Percentiles rank a stretch among this genome's conserved stretches.
Conservation (phyloP, 2,888 invertebrate species). For the Volucella inflata region DNA sequence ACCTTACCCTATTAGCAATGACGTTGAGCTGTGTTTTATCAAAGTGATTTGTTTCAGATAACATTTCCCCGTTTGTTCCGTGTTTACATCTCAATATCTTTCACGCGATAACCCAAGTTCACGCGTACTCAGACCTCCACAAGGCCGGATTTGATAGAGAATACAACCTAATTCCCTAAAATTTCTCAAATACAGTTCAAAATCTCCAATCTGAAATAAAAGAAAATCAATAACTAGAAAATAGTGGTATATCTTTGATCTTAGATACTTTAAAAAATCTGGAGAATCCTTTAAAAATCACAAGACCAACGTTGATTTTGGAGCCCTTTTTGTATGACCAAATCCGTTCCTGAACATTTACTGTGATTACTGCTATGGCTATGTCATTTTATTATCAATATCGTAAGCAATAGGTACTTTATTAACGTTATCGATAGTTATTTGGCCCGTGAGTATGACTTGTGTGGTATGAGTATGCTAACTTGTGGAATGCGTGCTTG, state of each 20-base stretch:
- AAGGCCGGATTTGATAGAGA: slow-evolving; percentile 6
- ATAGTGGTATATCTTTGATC: no score
- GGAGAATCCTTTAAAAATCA: no score
- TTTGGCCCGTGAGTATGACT: not conserved
- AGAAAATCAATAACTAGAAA: no score
- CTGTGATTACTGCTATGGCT: not conserved
- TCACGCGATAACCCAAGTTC: slow-evolving; percentile 23
- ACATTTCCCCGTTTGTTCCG: not conserved
- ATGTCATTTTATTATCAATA: slow-evolving; percentile 1
- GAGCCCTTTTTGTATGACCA: no score
- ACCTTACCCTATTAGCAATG: slow-evolving; percentile 10
- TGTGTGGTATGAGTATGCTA: slow-evolving; percentile 22
- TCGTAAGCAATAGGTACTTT: not conserved
- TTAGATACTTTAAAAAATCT: no score
- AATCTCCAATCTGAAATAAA: no score
- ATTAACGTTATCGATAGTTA: slow-evolving; percentile 1
- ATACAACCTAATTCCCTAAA: not conserved
- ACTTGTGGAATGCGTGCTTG: slow-evolving; percentile 7
- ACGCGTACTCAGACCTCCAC: not conserved
- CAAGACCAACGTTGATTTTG: no score
- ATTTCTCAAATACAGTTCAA: not conserved
- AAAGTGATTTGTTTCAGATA: slow-evolving; percentile 6
- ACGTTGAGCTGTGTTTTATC: slow-evolving; percentile 26
- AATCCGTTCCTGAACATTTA: not conserved
- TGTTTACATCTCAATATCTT: slow-evolving; percentile 22